Evolutionary conservation across 2,797 vertebrate species (phyloP).

Genomic region (Acrossocheilus wenchowensis): DNA sequence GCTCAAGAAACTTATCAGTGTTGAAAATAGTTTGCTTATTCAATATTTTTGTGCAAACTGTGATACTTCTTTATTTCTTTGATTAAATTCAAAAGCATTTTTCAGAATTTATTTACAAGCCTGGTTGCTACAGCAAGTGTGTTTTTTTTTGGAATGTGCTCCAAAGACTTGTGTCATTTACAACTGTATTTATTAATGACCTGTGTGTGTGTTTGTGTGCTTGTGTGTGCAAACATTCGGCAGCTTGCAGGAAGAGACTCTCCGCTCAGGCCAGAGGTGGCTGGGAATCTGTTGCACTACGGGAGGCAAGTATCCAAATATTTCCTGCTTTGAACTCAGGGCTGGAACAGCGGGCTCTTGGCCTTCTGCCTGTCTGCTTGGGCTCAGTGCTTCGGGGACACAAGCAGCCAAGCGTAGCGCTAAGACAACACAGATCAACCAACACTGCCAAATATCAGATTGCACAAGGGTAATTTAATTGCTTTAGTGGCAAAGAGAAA

Average conservation of each 20-base stretch:
- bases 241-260: constrained; percentile 97
- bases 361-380: constrained; percentile 19
- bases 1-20: background rate
- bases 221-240: constrained; percentile 25
- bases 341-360: background rate
- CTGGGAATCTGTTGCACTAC: constrained; percentile 96
- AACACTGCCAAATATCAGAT: constrained; percentile 40
- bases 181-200: constrained; percentile 7
- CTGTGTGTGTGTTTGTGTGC: background rate
- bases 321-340: constrained; percentile 14
- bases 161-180: background rate
- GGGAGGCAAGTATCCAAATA: constrained; percentile 85
- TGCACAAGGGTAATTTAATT: constrained; percentile 49
- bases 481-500: constrained; percentile 38
- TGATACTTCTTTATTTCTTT: background rate
- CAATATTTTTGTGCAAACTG: background rate
- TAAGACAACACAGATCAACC: constrained; percentile 32
- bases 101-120: background rate
- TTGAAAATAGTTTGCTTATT: background rate
- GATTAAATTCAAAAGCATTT: background rate
- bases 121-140: background rate
- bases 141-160: background rate
- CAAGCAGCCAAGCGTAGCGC: constrained; percentile 25
- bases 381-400: constrained; percentile 14
- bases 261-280: constrained; percentile 91